Evolutionary conservation across 2,797 vertebrate species (phyloP).

Genomic region (Eurystomus glaucurus): DNA sequence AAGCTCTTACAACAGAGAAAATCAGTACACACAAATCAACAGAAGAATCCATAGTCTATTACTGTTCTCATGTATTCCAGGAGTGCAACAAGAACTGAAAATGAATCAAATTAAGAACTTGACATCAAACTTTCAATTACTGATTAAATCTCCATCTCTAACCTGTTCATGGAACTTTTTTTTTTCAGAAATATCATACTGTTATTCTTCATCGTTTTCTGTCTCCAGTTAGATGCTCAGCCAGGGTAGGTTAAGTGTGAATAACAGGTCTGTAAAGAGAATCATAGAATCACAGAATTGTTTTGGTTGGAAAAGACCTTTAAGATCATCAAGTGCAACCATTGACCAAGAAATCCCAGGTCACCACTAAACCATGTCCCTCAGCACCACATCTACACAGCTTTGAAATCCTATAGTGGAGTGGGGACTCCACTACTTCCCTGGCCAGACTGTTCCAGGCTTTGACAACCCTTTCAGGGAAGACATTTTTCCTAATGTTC

Average conservation of each 20-base stretch:
- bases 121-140: not conserved
- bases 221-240: not conserved
- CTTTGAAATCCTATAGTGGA: not conserved
- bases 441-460: not conserved
- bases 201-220: not conserved
- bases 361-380: not conserved
- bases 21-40: not conserved
- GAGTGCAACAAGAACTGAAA: not conserved
- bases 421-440: not conserved
- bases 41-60: not conserved
- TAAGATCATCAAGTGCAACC: not conserved
- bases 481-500: not conserved
- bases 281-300: not conserved
- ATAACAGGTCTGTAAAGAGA: not conserved
- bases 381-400: not conserved
- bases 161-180: not conserved
- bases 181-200: not conserved
- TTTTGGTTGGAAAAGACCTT: not conserved
- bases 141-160: not conserved
- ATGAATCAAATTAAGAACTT: not conserved
- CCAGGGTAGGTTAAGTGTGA: fast-evolving
- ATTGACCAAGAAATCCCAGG: not conserved
- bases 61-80: not conserved
- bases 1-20: not conserved
- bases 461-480: not conserved